Conservation (phyloP, 2,797 vertebrate species). For the Sternarchorhynchus goeldii region DNA sequence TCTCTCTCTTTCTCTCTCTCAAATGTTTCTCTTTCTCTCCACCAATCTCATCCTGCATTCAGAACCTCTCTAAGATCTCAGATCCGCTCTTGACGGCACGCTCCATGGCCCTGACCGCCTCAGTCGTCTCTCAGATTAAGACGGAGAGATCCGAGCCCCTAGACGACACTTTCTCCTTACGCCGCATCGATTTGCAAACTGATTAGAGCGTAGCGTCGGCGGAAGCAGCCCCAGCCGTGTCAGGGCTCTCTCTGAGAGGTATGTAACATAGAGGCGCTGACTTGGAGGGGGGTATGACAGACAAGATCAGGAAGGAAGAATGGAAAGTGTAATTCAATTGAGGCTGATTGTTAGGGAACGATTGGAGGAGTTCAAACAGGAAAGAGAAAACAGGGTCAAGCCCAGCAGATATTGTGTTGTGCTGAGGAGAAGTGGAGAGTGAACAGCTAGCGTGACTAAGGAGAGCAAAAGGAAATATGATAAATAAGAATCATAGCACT, state of each 20-base stretch:
- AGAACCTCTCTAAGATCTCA: conserved; percentile 59
- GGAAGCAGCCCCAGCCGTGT: conserved; percentile 49
- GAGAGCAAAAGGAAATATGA: conserved; percentile 43
- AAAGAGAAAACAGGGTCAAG: background rate
- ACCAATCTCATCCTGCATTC: conserved; percentile 54
- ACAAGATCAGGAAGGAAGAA: conserved; percentile 38
- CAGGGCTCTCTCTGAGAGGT: conserved; percentile 55
- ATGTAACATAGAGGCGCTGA: conserved; percentile 48
- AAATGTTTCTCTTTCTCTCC: conserved; percentile 62
- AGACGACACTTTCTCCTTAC: conserved; percentile 69
- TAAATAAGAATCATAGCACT: background rate
- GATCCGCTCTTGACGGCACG: conserved; percentile 69
- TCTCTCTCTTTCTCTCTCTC: conserved; percentile 14
- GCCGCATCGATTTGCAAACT: conserved; percentile 76
- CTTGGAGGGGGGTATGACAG: conserved; percentile 10
- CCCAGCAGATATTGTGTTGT: conserved; percentile 44
- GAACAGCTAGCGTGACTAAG: conserved; percentile 45
- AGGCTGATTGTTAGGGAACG: conserved; percentile 26
- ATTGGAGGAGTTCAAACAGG: conserved; percentile 21
- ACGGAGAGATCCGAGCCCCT: conserved; percentile 72
- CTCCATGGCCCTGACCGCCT: conserved; percentile 62
- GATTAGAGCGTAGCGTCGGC: conserved; percentile 67
- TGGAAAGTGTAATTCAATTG: conserved; percentile 40
- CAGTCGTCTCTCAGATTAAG: conserved; percentile 72
- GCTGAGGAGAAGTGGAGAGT: conserved; percentile 27